Percentiles rank a stretch among this genome's conserved stretches.
These are phyloP conservation scores for Smittia sp. DNA, from an alignment of 2,888 invertebrate genomes.

Conservation along the genomic window DNA sequence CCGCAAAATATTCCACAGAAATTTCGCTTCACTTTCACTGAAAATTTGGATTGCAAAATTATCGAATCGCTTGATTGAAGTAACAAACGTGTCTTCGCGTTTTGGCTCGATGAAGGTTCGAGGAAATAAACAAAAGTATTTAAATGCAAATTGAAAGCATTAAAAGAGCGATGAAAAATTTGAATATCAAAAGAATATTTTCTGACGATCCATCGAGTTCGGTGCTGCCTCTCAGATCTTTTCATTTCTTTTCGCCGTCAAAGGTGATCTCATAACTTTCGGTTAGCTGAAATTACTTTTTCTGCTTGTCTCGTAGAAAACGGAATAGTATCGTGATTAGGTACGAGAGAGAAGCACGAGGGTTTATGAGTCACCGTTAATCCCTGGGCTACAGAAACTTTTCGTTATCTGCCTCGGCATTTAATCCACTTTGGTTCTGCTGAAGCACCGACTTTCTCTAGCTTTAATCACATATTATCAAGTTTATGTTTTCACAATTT, in stretches of 20 bases:
- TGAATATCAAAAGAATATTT: conserved; percentile 33
- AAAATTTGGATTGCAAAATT: no score
- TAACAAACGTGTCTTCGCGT: no score
- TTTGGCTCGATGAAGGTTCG: neutral
- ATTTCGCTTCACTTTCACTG: no score
- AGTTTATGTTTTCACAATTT: conserved; percentile 5
- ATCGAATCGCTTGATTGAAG: no score
- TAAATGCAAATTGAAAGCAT: conserved; percentile 25
- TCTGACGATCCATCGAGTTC: neutral
- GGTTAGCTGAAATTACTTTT: neutral
- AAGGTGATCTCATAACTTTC: conserved; percentile 11
- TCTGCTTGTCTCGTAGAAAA: neutral
- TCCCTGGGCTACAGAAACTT: neutral
- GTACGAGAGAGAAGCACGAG: neutral
- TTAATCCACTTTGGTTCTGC: conserved; percentile 18
- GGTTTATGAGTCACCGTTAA: neutral
- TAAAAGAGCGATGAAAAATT: conserved; percentile 22
- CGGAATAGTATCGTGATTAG: conserved; percentile 2
- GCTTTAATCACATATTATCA: conserved; percentile 17
- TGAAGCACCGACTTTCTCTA: neutral
- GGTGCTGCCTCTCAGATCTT: conserved; percentile 12
- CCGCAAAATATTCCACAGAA: neutral
- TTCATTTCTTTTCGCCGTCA: neutral
- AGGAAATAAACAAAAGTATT: conserved; percentile 10
- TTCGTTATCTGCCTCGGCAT: neutral